phyloP scores from a whole-genome alignment of 2,888 invertebrate species.

The Linhomoeus sp. region DNA sequence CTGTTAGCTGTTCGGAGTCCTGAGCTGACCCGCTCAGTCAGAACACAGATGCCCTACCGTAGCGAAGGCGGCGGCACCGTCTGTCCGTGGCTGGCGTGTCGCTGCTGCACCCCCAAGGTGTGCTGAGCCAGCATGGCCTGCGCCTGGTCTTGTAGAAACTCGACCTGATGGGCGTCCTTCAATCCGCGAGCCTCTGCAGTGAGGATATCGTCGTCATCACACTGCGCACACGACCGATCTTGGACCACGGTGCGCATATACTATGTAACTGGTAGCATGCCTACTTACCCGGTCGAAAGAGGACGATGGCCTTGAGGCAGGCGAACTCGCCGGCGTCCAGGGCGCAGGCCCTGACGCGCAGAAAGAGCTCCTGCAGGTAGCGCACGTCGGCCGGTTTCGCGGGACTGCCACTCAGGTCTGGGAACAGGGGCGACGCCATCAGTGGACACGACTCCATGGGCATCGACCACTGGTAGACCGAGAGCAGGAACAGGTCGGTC shows the following conservation, averaged over 20 bases:
- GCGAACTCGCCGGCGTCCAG: slow-evolving; percentile 96
- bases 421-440: slow-evolving; percentile 9
- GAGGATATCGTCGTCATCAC: neutral
- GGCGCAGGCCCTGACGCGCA: slow-evolving; percentile 62
- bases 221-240: neutral
- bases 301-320: slow-evolving; percentile 86
- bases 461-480: slow-evolving; percentile 60
- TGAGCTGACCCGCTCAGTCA: no score
- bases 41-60: no score
- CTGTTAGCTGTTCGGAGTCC: no score
- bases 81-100: no score
- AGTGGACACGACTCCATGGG: slow-evolving; percentile 60
- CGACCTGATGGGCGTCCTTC: slow-evolving; percentile 83
- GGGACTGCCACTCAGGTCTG: slow-evolving; percentile 47
- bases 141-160: slow-evolving; percentile 90
- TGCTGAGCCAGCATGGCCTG: slow-evolving; percentile 93
- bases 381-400: slow-evolving; percentile 45
- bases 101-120: slow-evolving; percentile 37
- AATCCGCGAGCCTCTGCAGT: slow-evolving; percentile 78
- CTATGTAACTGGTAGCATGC: no score
- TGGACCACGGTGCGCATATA: no score
- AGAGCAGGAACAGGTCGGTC: slow-evolving; percentile 80
- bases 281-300: slow-evolving; percentile 82
- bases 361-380: slow-evolving; percentile 62
- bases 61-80: slow-evolving; percentile 48